Evolutionary conservation across 2,113 vertebrate species (phyloP).

Genomic region (Corvus cornix): DNA sequence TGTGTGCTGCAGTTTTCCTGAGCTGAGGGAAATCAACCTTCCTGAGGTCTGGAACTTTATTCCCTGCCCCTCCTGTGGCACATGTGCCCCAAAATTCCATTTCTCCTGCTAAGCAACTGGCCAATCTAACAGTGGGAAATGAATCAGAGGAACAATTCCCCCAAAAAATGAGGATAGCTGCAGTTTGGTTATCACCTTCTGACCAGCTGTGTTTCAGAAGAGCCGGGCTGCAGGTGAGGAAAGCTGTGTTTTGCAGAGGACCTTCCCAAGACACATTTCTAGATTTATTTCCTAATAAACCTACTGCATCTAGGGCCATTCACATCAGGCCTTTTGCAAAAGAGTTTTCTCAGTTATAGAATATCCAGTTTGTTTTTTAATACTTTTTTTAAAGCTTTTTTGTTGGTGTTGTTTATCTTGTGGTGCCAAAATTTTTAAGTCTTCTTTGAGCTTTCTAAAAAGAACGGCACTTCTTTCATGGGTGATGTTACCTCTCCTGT

Average conservation of each 20-base stretch:
- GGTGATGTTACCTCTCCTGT: not conserved
- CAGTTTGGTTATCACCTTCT: not conserved
- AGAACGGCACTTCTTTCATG: not conserved
- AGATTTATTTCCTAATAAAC: not conserved
- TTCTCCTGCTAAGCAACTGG: not conserved
- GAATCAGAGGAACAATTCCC: not conserved
- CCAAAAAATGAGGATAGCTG: not conserved
- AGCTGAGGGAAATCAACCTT: not conserved
- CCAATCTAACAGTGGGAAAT: not conserved
- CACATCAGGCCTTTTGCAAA: not conserved
- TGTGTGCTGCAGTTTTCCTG: not conserved
- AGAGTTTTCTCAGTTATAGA: not conserved
- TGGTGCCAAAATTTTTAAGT: not conserved
- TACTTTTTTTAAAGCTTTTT: not conserved
- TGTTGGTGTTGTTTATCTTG: not conserved
- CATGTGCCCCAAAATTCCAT: not conserved
- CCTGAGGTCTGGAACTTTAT: not conserved
- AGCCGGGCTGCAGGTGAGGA: not conserved
- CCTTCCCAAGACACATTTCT: not conserved
- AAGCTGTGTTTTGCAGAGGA: not conserved
- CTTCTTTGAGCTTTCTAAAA: not conserved
- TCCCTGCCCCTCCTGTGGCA: not conserved
- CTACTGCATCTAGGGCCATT: accelerated
- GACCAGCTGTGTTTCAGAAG: not conserved
- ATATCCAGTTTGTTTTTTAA: not conserved